These are phyloP conservation scores for Dynastes grantii DNA, from an alignment of 2,888 invertebrate genomes.

Conservation along the genomic window DNA sequence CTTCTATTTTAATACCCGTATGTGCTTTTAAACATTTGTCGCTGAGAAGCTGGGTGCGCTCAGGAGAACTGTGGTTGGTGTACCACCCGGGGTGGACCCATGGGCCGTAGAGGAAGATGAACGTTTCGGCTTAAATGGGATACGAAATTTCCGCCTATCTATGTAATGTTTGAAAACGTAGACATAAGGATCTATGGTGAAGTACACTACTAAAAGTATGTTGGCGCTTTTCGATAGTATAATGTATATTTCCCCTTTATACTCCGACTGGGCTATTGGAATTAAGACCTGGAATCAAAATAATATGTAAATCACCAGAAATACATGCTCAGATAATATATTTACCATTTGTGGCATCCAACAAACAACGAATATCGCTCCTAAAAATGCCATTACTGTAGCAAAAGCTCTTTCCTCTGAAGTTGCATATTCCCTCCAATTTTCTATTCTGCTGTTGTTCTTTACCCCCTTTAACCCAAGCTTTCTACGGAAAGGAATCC, in stretches of 20 bases:
- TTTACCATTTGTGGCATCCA: slow-evolving; percentile 93
- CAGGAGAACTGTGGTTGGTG: slow-evolving; percentile 61
- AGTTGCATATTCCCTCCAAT: slow-evolving; percentile 72
- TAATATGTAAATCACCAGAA: not conserved
- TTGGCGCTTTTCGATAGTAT: slow-evolving; percentile 78
- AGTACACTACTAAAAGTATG: slow-evolving; percentile 84
- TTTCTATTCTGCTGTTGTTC: slow-evolving; percentile 62
- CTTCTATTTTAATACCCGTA: slow-evolving; percentile 5
- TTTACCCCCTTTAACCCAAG: too few species aligned
- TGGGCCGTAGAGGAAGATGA: slow-evolving; percentile 54
- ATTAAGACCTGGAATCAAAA: slow-evolving; percentile 75
- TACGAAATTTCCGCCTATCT: slow-evolving; percentile 61
- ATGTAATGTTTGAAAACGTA: slow-evolving; percentile 83
- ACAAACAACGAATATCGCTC: slow-evolving; percentile 86
- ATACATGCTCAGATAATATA: not conserved
- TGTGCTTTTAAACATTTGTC: slow-evolving; percentile 32
- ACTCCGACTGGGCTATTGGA: slow-evolving; percentile 73
- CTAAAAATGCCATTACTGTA: slow-evolving; percentile 86
- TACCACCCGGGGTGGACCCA: slow-evolving; percentile 54
- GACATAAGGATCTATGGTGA: slow-evolving; percentile 87
- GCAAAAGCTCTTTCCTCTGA: slow-evolving; percentile 90
- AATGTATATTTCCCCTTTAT: slow-evolving; percentile 60
- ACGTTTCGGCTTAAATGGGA: slow-evolving; percentile 52
- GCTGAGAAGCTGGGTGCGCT: slow-evolving; percentile 55
- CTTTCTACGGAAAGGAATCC: too few species aligned